A percentile compares a stretch with the other conserved stretches of the same genome.
Conservation (phyloP, 2,113 vertebrate species). For the Manacus vitellinus region DNA sequence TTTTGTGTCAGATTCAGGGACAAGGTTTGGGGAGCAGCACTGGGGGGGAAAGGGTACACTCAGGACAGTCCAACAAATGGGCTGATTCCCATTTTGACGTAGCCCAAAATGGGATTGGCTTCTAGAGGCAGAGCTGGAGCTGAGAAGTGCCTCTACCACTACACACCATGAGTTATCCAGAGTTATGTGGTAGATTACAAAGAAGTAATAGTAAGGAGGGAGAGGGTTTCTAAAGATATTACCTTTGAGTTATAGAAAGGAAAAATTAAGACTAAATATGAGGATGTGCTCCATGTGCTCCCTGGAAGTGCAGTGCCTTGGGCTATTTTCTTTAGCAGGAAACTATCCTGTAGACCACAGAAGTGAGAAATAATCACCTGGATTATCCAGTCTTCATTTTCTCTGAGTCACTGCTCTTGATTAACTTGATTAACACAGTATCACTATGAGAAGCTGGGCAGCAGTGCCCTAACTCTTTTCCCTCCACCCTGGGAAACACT, state of each 20-base stretch:
- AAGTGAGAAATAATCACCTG: slow-evolving; percentile 9
- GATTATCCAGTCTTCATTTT: slow-evolving; percentile 2
- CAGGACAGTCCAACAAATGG: background rate
- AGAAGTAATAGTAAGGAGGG: background rate
- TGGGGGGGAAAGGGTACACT: background rate
- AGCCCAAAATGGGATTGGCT: background rate
- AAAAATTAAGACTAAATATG: background rate
- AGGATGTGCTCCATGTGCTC: background rate
- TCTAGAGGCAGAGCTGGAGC: background rate
- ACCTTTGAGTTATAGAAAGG: background rate
- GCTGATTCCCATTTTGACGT: background rate
- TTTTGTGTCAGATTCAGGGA: background rate
- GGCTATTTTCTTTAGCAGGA: slow-evolving; percentile 21
- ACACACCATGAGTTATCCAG: background rate
- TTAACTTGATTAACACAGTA: background rate
- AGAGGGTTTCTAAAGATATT: background rate
- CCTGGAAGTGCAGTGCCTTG: background rate
- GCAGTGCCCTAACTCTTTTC: background rate
- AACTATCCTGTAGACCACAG: background rate
- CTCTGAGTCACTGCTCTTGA: slow-evolving; percentile 38
- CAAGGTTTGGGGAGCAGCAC: background rate
- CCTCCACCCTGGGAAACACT: slow-evolving; percentile 17
- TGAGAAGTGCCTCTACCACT: background rate
- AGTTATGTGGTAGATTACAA: background rate
- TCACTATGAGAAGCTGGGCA: background rate